Base-by-base conservation (phyloP, 2,888 invertebrate species). In the Hololepta plana region DNA sequence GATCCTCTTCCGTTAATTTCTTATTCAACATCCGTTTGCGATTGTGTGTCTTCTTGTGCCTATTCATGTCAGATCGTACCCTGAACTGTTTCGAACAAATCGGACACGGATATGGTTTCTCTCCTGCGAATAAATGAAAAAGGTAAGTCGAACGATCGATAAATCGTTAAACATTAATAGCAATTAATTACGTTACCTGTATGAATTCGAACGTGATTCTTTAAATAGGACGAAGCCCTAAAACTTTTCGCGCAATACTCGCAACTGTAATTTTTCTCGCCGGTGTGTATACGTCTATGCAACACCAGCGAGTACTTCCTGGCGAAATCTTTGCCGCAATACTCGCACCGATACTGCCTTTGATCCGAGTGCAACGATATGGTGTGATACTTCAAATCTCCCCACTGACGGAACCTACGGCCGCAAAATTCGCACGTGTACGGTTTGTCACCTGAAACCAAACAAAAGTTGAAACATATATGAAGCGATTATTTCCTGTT, bases 241-340 rank as follows among this genome's bases (percentile, higher is more conserved):
- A 88, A 88, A 12, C 72, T 68, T 53, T 84, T 87, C 34, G 62
- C 64, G 47, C 87, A 88, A 48, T 66, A 77, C 37, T 82, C 80
- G 47, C 87, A 88, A 39, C 74, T 71, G 53, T 85, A 87, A 55
- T 85, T 84, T 27, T 74, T 64, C 47, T 88, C 87, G 6, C 82
- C 80, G 0, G 84, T 85, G 51, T 85, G 85, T 24, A 85, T 84
- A 27, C 84, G 62, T 0, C 84, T 63, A 49, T 87, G 87, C 0
- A 88, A 71, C 26, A 77, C 81, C 24, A 87, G 53, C 1, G 85
- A 85, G 50, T 87, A 88, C 41, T 84, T 80, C 23, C 87, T 62
- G 0, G 85, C 81, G 54, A 87, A 88, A 44, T 81, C 77, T 46
- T 87, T 87, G 28, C 74, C 77, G 46, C 87, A 87, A 47, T 75